phyloP scores from a whole-genome alignment of 1,140 invertebrate species.

The Saccostrea echinata region DNA sequence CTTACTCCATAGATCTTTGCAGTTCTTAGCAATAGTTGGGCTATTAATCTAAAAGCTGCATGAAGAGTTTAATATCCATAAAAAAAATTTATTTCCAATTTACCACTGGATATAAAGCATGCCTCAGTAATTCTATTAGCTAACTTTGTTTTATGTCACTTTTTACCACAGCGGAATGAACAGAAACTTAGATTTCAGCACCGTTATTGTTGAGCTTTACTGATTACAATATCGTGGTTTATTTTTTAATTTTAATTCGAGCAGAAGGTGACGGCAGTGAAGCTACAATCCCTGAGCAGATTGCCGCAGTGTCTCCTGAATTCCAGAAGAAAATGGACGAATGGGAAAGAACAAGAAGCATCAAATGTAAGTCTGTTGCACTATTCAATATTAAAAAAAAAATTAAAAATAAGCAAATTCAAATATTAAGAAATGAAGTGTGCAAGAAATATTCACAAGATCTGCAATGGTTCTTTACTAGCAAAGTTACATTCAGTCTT shows the following conservation, averaged over 20 bases:
- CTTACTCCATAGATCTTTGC: neutral
- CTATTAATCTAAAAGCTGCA: neutral
- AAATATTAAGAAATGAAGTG: no score
- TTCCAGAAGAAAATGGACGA: constrained; percentile 86
- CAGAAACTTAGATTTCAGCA: no score
- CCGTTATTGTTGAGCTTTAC: no score
- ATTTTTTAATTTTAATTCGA: neutral
- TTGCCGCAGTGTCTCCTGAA: constrained; percentile 80
- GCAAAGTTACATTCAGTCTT: no score
- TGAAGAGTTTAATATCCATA: neutral
- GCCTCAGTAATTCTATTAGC: constrained; percentile 11
- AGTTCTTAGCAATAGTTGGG: neutral
- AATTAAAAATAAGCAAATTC: no score
- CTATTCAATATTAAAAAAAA: no score
- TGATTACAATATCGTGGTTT: no score
- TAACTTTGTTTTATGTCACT: no score
- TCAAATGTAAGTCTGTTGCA: constrained; percentile 54
- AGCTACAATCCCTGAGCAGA: constrained; percentile 44
- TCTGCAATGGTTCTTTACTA: no score
- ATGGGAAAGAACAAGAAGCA: constrained; percentile 83
- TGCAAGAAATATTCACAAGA: no score
- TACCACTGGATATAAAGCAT: neutral
- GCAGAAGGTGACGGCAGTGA: constrained; percentile 38
- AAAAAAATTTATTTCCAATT: constrained; percentile 10
- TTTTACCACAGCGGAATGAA: no score